Percentiles rank a stretch among this genome's conserved stretches.
These are phyloP conservation scores for Xyrauchen texanus DNA, from an alignment of 2,113 vertebrate genomes.

Conservation along the genomic window DNA sequence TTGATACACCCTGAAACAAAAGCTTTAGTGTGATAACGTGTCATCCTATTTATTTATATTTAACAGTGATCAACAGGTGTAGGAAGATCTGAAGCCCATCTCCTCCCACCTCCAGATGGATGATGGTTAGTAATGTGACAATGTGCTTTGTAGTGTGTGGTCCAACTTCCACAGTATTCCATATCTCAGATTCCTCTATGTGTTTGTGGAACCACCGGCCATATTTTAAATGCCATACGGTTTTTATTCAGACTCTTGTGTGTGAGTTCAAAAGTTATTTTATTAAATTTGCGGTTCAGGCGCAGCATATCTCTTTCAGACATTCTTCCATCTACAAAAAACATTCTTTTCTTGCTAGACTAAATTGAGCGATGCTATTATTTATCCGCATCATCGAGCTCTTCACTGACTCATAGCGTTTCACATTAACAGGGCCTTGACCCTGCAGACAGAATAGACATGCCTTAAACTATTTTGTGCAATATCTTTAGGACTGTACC, in stretches of 20 bases:
- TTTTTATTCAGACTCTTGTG: slow-evolving; percentile 18
- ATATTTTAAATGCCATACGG: neutral
- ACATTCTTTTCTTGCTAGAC: slow-evolving; percentile 38
- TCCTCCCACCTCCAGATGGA: slow-evolving; percentile 28
- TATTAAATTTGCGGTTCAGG: slow-evolving; percentile 37
- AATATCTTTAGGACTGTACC: neutral
- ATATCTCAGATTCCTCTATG: slow-evolving; percentile 17
- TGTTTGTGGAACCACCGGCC: neutral
- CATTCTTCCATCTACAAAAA: slow-evolving; percentile 39
- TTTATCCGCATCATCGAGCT: slow-evolving; percentile 42
- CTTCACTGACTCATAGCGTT: slow-evolving; percentile 15
- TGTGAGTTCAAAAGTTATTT: slow-evolving; percentile 20
- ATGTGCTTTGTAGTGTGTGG: neutral
- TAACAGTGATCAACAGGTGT: neutral
- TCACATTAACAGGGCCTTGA: slow-evolving; percentile 25
- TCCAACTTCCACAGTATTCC: no score
- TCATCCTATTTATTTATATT: no score
- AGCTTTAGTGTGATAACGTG: no score
- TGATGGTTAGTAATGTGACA: slow-evolving; percentile 19
- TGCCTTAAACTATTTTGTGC: neutral
- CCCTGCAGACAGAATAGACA: slow-evolving; percentile 26
- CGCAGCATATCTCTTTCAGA: slow-evolving; percentile 7
- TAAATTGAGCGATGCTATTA: slow-evolving; percentile 35
- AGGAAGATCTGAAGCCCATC: slow-evolving; percentile 21
- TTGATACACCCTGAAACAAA: no score